Conservation (phyloP, 2,888 invertebrate species). For the Apodemia duryi region DNA sequence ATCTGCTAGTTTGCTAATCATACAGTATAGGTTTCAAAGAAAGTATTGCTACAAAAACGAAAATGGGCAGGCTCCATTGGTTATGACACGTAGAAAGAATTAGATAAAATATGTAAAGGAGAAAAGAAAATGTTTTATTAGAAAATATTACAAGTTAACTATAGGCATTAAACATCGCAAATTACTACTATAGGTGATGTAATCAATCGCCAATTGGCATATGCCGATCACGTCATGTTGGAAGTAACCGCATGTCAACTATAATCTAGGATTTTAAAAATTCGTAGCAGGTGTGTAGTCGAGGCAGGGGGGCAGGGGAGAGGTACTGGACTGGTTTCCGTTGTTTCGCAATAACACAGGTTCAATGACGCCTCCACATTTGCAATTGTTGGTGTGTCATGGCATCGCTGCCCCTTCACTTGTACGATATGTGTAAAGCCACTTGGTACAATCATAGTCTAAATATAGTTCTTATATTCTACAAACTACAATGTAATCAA, state of each 20-base stretch:
- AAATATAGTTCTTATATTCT: too few relatives aligned
- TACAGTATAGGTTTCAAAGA: too few relatives aligned
- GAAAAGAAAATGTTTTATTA: background rate
- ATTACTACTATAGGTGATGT: slow-evolving; percentile 52
- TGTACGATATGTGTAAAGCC: slow-evolving; percentile 12
- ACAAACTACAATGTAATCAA: too few relatives aligned
- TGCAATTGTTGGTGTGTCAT: slow-evolving; percentile 71
- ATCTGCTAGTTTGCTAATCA: too few relatives aligned
- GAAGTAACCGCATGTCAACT: slow-evolving; percentile 67
- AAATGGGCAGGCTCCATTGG: too few relatives aligned
- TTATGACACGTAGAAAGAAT: too few relatives aligned
- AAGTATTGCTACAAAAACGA: too few relatives aligned
- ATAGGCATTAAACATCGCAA: background rate
- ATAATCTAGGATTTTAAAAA: slow-evolving; percentile 77
- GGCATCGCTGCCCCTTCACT: slow-evolving; percentile 58
- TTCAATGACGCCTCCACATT: slow-evolving; percentile 72
- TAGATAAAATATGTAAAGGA: background rate
- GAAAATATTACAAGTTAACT: background rate
- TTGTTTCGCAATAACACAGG: slow-evolving; percentile 77
- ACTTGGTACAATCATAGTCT: background rate
- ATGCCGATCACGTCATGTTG: slow-evolving; percentile 60
- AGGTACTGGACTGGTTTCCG: slow-evolving; percentile 72
- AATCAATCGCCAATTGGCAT: slow-evolving; percentile 41
- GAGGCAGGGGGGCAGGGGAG: slow-evolving; percentile 34
- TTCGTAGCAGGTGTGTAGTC: slow-evolving; percentile 69